These are phyloP conservation scores for Ptiloglossa arizonensis DNA, from an alignment of 1,140 invertebrate genomes.

Conservation along the genomic window DNA sequence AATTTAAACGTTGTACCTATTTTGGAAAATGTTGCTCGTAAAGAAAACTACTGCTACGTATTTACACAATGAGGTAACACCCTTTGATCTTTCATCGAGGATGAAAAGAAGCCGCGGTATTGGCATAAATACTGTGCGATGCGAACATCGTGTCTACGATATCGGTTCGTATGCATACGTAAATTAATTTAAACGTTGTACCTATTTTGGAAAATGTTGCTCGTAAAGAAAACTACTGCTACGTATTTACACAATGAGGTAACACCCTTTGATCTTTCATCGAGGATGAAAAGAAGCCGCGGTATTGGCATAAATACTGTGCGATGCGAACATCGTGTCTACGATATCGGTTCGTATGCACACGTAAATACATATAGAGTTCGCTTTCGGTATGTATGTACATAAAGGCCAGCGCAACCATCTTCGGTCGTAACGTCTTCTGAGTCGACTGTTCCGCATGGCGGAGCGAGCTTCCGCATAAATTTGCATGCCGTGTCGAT, in stretches of 20 bases:
- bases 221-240: no score
- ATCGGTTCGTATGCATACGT: background rate
- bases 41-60: no score
- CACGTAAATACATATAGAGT: background rate
- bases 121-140: background rate
- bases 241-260: no score
- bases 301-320: background rate
- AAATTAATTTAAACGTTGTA: background rate
- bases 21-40: no score
- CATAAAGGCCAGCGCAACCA: conserved; percentile 33
- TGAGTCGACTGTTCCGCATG: conserved; percentile 18
- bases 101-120: background rate
- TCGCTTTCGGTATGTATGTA: background rate
- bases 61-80: no score
- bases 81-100: no score
- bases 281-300: background rate
- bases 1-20: no score
- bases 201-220: no score
- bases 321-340: background rate
- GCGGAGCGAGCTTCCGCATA: conserved; percentile 39
- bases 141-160: background rate
- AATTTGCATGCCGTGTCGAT: conserved; percentile 55
- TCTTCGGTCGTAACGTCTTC: conserved; percentile 41
- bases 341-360: background rate
- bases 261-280: no score